Evolutionary conservation across 2,113 vertebrate genomes (phyloP).

Genomic region (Apus apus): DNA sequence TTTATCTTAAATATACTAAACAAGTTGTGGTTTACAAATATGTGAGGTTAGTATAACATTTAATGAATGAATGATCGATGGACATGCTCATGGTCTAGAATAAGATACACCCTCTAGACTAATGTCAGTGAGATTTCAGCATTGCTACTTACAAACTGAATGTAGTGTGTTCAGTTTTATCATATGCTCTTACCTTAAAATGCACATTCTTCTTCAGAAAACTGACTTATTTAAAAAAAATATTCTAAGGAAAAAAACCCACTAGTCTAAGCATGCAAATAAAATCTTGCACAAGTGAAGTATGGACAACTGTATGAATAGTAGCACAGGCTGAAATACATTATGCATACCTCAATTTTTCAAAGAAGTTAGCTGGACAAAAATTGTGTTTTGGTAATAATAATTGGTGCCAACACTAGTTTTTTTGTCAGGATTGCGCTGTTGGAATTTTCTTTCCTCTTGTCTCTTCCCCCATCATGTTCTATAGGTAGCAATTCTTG

Average conservation of each 20-base stretch:
- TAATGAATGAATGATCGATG: background rate
- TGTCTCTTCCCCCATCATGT: fast-evolving
- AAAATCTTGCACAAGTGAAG: background rate
- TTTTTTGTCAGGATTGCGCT: background rate
- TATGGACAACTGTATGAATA: background rate
- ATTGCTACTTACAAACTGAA: background rate
- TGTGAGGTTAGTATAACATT: background rate
- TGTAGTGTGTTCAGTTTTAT: background rate
- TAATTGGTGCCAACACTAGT: fast-evolving
- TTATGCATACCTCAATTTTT: background rate
- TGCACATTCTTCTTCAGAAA: background rate
- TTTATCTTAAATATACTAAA: background rate
- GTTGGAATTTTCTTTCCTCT: background rate
- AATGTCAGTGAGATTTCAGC: background rate
- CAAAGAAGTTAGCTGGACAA: background rate
- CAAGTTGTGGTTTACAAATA: background rate
- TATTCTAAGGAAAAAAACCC: background rate
- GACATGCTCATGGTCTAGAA: fast-evolving
- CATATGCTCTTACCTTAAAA: background rate
- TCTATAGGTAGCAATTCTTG: constrained; percentile 90
- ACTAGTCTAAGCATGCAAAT: fast-evolving
- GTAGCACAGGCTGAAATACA: background rate
- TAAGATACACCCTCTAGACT: background rate
- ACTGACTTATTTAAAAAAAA: background rate
- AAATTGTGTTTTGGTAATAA: background rate